Evolutionary conservation across 2,888 invertebrate species (phyloP).

Genomic region (Lepidonotus clava): DNA sequence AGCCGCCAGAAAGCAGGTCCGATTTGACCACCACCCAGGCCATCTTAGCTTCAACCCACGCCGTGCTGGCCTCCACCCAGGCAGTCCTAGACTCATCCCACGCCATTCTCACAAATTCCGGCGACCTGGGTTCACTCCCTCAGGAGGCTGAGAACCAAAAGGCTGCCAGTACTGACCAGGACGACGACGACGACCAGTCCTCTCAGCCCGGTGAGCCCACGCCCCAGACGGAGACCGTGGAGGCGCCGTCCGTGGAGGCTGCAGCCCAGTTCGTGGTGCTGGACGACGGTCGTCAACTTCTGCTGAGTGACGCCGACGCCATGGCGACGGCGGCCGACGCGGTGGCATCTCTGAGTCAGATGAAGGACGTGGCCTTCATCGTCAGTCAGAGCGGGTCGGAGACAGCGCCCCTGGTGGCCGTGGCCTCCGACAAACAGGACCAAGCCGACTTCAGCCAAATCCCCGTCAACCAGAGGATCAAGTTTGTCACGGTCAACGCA

Average conservation of each 20-base stretch:
- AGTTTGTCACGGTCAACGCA: conserved; percentile 20
- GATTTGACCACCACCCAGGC: too few species aligned
- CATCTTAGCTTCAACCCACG: too few species aligned
- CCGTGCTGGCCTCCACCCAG: too few species aligned
- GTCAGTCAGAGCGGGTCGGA: not conserved
- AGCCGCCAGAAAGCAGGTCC: too few species aligned
- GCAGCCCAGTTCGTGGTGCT: conserved; percentile 27
- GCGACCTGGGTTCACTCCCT: too few species aligned
- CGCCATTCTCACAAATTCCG: too few species aligned
- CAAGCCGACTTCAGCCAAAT: not conserved
- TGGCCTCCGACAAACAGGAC: not conserved
- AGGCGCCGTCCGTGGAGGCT: too few species aligned
- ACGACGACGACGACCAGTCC: not conserved
- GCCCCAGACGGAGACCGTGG: not conserved
- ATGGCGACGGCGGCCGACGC: conserved; percentile 16
- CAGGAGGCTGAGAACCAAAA: too few species aligned
- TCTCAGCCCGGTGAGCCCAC: not conserved
- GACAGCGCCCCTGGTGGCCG: not conserved
- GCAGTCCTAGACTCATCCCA: too few species aligned
- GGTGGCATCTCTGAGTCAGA: conserved; percentile 13
- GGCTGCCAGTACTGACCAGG: too few species aligned
- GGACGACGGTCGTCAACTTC: conserved; percentile 25
- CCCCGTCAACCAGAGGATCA: not conserved
- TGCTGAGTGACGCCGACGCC: conserved; percentile 21
- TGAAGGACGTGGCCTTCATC: conserved; percentile 23